Percentiles rank a stretch among this genome's conserved stretches.
Evolutionary conservation across 2,888 invertebrate genomes (phyloP).

Genomic region (Alentia gelatinosa): DNA sequence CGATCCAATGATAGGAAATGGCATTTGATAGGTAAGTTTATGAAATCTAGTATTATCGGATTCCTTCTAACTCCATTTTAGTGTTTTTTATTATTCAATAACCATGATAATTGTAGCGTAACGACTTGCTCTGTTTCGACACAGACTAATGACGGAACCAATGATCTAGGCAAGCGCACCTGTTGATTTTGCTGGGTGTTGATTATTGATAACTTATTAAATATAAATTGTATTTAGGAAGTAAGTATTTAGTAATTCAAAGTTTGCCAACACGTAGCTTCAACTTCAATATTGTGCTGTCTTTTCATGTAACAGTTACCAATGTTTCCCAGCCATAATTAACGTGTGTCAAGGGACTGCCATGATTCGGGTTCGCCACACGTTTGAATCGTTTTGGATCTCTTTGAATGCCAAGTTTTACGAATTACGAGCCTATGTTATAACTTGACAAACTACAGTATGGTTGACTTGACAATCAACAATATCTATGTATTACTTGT

Average conservation of each 20-base stretch:
- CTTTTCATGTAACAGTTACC: too few relatives aligned
- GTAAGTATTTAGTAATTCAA: too few relatives aligned
- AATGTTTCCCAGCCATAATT: too few relatives aligned
- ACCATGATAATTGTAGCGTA: background rate
- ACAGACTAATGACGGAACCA: background rate
- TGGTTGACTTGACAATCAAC: too few relatives aligned
- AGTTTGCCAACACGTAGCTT: too few relatives aligned
- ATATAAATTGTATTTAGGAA: too few relatives aligned
- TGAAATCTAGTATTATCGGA: background rate
- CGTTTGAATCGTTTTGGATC: background rate
- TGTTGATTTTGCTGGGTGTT: background rate
- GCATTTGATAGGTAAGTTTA: constrained; percentile 16
- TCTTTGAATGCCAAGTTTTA: background rate
- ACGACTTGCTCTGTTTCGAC: background rate
- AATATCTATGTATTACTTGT: too few relatives aligned
- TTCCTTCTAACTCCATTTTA: background rate
- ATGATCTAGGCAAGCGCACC: background rate
- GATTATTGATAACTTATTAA: background rate
- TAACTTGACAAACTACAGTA: too few relatives aligned
- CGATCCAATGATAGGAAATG: background rate
- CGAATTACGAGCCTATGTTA: background rate
- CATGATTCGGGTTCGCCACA: background rate
- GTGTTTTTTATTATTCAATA: background rate
- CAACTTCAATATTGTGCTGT: too few relatives aligned
- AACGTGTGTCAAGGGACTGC: background rate